These are phyloP conservation scores for Urocolius indicus DNA, from an alignment of 2,113 vertebrate species.

Conservation along the genomic window DNA sequence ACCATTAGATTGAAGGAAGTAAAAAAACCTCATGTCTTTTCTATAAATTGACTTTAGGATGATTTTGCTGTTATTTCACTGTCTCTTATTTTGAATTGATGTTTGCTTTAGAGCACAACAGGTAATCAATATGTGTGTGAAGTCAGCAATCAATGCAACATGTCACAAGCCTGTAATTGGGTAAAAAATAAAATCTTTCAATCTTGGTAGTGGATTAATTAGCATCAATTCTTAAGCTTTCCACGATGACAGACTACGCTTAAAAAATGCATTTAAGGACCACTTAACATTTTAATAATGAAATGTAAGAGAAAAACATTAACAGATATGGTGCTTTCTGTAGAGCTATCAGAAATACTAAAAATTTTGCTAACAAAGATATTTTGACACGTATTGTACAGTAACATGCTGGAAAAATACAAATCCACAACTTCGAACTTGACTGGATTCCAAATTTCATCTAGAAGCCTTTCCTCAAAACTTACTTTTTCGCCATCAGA, in stretches of 20 bases:
- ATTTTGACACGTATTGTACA: background rate
- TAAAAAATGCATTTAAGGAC: background rate
- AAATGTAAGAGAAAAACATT: background rate
- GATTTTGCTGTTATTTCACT: background rate
- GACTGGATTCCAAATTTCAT: background rate
- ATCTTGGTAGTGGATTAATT: background rate
- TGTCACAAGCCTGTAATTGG: background rate
- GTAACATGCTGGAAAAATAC: background rate
- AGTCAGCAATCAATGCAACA: background rate
- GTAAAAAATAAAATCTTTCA: background rate
- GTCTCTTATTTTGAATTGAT: background rate
- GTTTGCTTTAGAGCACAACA: background rate
- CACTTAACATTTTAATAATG: background rate
- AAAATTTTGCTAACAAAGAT: background rate
- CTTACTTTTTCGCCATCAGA: background rate
- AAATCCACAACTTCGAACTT: background rate
- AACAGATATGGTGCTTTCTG: background rate
- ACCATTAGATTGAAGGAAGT: background rate
- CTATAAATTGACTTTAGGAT: background rate
- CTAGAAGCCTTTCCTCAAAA: background rate
- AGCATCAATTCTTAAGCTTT: background rate
- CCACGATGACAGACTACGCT: background rate
- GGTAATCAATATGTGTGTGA: background rate
- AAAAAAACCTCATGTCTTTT: background rate
- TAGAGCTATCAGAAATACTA: background rate